Base-by-base conservation (phyloP, 2,113 vertebrate genomes). In the Lophura nycthemera region DNA sequence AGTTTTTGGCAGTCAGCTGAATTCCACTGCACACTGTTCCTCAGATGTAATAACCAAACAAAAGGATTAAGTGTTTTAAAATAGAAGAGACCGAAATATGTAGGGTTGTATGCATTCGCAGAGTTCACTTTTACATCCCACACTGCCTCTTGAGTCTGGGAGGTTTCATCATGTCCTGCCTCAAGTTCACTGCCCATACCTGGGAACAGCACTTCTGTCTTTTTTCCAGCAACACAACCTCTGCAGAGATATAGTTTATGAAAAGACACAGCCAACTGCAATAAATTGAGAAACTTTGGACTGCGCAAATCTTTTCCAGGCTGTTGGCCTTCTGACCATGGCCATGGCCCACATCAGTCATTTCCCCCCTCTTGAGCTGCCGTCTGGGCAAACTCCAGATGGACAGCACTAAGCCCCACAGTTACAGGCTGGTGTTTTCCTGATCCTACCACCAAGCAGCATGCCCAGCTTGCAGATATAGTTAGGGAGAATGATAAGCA, bases 301-400 rank as follows among this genome's bases (percentile, higher is more conserved):
- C 22, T 0, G 1, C 1, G 0, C 0, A 0, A n/a, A 52, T 47
- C 30, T 29, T 90, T 82, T 72, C 74, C n/a, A 75, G 30, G 19
- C 14, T 74, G 42, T 56, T 83, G 87, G 77, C 18, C 80, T 30
- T 30, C 18, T 2, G 5, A 64, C 20, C 45, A 88, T 56, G 81
- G 48, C 52, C 24, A 29, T 2, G 7, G 11, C 60, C 4, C 3
- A 0, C 21, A 29, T 54, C 34, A n/a, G 20, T 77, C 40, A 17
- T 60, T 4, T 56, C 61, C 12, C 22, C 40, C 21, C 36, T 15
- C 86, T 32, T 48, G 5, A 4, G 61, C 81, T 3, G 3, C 7
- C 3, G 22, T 81, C 61, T 57, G 54, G 43, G 40, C 80, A 34
- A 57, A 30, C 12, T 70, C 43, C 60, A 70, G 54, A 20, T 6